phyloP scores from a whole-genome alignment of 2,797 vertebrate species.

The Antennarius maculatus region DNA sequence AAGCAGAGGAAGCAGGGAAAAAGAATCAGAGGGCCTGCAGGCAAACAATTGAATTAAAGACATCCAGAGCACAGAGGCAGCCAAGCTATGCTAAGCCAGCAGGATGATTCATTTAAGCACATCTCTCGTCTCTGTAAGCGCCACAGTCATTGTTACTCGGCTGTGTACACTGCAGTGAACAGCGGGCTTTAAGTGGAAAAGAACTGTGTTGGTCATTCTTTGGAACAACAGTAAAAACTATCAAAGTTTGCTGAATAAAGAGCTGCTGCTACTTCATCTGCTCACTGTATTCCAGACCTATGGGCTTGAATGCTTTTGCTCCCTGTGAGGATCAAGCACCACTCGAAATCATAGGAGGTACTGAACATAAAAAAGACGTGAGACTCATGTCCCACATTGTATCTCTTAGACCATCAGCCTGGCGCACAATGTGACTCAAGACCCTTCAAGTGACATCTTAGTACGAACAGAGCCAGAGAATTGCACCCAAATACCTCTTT shows the following conservation, averaged over 20 bases:
- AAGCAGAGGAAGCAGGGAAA: constrained; percentile 74
- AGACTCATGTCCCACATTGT: constrained; percentile 63
- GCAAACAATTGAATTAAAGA: constrained; percentile 81
- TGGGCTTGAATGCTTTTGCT: constrained; percentile 45
- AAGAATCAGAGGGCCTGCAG: constrained; percentile 76
- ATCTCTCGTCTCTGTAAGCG: constrained; percentile 78
- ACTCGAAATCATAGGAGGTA: constrained; percentile 58
- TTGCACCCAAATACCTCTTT: constrained; percentile 71
- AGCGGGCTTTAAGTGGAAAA: constrained; percentile 60
- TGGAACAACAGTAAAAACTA: constrained; percentile 63
- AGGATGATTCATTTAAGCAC: constrained; percentile 83
- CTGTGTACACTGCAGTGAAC: constrained; percentile 63
- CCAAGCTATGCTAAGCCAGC: constrained; percentile 83
- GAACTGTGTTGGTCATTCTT: constrained; percentile 69
- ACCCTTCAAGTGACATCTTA: constrained; percentile 77
- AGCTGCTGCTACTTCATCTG: constrained; percentile 36
- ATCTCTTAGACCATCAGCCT: constrained; percentile 74
- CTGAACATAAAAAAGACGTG: constrained; percentile 65
- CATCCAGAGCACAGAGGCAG: constrained; percentile 78
- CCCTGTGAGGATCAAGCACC: constrained; percentile 67
- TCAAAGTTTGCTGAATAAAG: constrained; percentile 64
- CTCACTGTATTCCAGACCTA: constrained; percentile 47
- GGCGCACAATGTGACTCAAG: constrained; percentile 70
- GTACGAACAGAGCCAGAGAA: constrained; percentile 61
- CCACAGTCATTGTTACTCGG: constrained; percentile 72